These are phyloP conservation scores for Ovis aries DNA, from an alignment of 2,113 vertebrate species.

Conservation along the genomic window DNA sequence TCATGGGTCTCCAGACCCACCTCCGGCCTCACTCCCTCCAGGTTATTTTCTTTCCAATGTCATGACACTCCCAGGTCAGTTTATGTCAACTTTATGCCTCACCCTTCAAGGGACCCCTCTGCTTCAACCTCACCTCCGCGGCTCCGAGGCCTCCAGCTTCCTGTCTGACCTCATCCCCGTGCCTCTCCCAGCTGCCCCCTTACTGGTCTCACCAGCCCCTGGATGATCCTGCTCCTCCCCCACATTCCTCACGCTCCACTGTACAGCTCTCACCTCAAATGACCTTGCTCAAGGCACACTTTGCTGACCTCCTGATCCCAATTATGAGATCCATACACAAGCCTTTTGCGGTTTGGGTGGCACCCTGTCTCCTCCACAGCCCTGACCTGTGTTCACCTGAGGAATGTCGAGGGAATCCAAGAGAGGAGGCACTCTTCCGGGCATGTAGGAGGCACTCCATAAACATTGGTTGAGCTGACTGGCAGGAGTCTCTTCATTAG, in stretches of 20 bases:
- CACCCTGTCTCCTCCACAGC: not conserved
- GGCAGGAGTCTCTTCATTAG: not conserved
- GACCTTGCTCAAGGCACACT: not conserved
- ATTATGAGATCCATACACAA: not conserved
- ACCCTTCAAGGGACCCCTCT: not conserved
- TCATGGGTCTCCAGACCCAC: not conserved
- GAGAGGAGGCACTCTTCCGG: not conserved
- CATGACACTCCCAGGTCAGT: not conserved
- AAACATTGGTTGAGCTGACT: not conserved
- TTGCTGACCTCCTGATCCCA: not conserved
- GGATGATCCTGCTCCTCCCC: not conserved
- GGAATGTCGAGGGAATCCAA: not conserved
- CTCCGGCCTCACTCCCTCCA: not conserved
- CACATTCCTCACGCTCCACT: not conserved
- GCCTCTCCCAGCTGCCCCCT: not conserved
- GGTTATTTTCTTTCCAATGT: not conserved
- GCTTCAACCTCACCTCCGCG: not conserved
- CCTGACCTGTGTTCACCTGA: not conserved
- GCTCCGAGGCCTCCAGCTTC: not conserved
- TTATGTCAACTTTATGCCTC: not conserved
- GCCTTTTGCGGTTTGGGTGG: too few relatives aligned
- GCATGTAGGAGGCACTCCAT: not conserved
- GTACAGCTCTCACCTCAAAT: not conserved
- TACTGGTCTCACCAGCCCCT: not conserved
- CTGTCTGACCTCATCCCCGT: not conserved